Conservation (phyloP, 2,113 vertebrate species). For the Antechinus stuartii region DNA sequence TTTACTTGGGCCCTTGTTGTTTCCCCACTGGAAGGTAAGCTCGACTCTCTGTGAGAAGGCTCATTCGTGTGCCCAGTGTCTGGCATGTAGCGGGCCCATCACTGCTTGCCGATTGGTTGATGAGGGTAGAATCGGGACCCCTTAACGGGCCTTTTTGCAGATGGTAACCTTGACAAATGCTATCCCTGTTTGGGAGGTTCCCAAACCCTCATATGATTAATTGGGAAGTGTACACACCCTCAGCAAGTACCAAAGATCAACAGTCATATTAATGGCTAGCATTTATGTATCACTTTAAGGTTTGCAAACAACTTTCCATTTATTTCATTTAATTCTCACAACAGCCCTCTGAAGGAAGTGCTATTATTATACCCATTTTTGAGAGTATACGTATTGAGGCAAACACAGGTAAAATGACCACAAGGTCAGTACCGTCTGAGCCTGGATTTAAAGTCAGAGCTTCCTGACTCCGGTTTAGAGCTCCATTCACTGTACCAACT, state of each 20-base stretch:
- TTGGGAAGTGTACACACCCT: background rate
- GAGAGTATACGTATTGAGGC: too few species aligned
- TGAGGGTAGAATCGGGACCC: background rate
- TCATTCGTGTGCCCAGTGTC: background rate
- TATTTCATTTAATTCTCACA: background rate
- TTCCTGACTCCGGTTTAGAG: background rate
- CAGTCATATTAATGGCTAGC: background rate
- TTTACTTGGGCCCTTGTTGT: background rate
- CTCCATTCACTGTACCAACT: too few species aligned
- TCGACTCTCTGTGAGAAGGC: background rate
- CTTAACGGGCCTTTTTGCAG: too few species aligned
- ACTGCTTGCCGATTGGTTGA: background rate
- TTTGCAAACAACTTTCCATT: background rate
- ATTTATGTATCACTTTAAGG: background rate
- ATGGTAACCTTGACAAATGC: background rate
- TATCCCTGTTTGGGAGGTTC: background rate
- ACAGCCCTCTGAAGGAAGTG: too few species aligned
- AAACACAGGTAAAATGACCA: too few species aligned
- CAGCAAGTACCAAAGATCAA: background rate
- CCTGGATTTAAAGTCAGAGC: background rate
- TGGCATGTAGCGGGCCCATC: too few species aligned
- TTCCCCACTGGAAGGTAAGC: background rate
- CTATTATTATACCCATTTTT: too few species aligned
- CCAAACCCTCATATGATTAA: background rate
- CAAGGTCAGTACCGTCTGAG: too few species aligned